phyloP scores from a whole-genome alignment of 1,140 invertebrate species.

The Archegozetes longisetosus region DNA sequence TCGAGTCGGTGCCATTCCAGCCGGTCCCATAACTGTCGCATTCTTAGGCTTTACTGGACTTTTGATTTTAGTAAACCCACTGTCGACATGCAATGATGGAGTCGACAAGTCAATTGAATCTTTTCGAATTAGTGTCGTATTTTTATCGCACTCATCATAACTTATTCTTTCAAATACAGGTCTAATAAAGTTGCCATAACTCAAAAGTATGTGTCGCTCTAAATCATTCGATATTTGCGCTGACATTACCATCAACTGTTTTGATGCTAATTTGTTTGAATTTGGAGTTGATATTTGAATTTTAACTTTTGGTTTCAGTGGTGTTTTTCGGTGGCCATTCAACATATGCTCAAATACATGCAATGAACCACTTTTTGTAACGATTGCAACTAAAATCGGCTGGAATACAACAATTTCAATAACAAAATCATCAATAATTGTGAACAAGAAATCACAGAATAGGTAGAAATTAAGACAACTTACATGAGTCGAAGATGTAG shows the following conservation, averaged over 20 bases:
- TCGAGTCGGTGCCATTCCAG: neutral
- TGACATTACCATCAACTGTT: neutral
- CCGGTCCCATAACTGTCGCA: constrained; percentile 3
- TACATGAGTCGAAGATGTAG: neutral
- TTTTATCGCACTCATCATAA: constrained; percentile 2
- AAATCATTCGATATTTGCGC: neutral
- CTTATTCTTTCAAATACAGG: neutral
- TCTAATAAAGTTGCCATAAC: neutral
- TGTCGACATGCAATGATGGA: neutral
- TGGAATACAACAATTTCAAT: neutral
- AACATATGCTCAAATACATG: constrained; percentile 5
- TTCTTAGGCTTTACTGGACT: neutral
- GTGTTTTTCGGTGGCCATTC: neutral
- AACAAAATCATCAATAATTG: neutral
- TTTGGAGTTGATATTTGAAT: neutral
- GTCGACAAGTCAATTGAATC: neutral
- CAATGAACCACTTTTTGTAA: neutral
- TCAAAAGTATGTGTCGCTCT: neutral
- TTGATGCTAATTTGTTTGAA: neutral
- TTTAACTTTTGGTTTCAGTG: neutral
- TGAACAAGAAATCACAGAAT: neutral
- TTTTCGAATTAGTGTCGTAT: neutral
- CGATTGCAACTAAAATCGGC: neutral
- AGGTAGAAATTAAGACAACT: neutral
- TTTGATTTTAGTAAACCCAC: neutral